Base-by-base conservation (phyloP, 2,113 vertebrate species). In the Cyprinodon tularosa region DNA sequence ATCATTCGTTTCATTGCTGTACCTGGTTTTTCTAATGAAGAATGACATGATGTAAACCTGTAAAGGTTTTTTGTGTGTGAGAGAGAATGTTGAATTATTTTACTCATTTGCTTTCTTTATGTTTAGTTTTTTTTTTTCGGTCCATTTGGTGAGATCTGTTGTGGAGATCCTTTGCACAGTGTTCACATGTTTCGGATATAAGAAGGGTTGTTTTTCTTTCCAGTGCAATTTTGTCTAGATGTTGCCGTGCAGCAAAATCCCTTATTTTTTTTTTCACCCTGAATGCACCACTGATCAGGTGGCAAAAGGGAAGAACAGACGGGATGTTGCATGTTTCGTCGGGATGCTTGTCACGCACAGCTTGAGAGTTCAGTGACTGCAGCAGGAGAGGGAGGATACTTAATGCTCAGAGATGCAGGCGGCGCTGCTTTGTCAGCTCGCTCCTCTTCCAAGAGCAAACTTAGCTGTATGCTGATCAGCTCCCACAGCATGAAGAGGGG, bases 81-180 rank as follows among this genome's bases (percentile, higher is more conserved):
- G 29, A 29, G 29, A 29, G 29, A 80, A 80, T 64, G 20, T 76
- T 65, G 38, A 14, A 60, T 70, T 60, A 29, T 71, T 66, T 68
- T 68, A 71, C 68, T 50, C 29, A 29, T 29, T 29, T 29, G 65
- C 82, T 62, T 45, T 40, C 62, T n/a, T 39, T 36, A 13, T 62
- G 61, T 77, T 64, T 65, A 36, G 38, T 68, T 68, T 42, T 68
- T 80, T 84, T 84, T 72, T 62, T 86, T 53, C 66, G 77, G 86
- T 85, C 39, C 70, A 76, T 76, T 88, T 84, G 84, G 3, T 2
- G 20, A 64, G 39, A 64, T 63, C 37, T 44, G 22, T 69, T 81
- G 72, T 84, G 47, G 77, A 79, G 53, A 85, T 82, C 68, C 73
- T 89, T 91, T 91, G 89, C 88, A 88, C 83, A 86, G 48, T 82